Conservation (phyloP, 2,113 vertebrate species). For the Trichomycterus rosablanca region DNA sequence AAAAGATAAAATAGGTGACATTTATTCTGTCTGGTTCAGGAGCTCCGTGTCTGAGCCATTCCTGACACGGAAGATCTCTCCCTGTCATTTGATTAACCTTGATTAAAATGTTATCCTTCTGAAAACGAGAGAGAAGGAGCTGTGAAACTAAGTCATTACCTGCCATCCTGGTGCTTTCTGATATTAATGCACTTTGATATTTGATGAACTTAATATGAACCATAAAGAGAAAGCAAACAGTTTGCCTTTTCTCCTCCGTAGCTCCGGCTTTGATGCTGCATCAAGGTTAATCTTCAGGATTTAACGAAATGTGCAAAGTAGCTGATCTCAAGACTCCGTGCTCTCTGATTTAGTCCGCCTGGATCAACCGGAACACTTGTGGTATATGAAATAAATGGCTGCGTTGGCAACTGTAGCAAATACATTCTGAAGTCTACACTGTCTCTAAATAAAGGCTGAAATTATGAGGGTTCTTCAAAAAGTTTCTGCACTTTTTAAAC, state of each 20-base stretch:
- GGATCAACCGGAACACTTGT: not conserved
- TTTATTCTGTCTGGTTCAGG: constrained; percentile 41
- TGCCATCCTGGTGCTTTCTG: constrained; percentile 11
- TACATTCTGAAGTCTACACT: not conserved
- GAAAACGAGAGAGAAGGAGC: constrained; percentile 21
- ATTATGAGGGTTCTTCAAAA: too few species aligned
- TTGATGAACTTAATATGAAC: constrained; percentile 21
- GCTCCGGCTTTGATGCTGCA: constrained; percentile 16
- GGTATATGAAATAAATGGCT: constrained; percentile 5
- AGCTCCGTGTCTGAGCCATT: constrained; percentile 28
- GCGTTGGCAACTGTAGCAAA: not conserved
- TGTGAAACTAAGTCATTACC: constrained; percentile 12
- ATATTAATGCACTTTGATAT: constrained; percentile 23
- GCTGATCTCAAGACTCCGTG: not conserved
- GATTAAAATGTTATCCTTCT: constrained; percentile 48
- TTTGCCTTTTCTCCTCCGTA: constrained; percentile 24
- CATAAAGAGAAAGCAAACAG: constrained; percentile 26
- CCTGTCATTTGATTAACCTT: constrained; percentile 48
- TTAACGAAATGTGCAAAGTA: constrained; percentile 27
- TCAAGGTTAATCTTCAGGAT: constrained; percentile 28
- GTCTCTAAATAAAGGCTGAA: too few species aligned
- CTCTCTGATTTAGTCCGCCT: not conserved
- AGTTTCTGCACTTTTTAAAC: too few species aligned
- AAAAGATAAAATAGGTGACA: constrained; percentile 51
- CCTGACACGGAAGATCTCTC: constrained; percentile 41